phyloP scores from a whole-genome alignment of 1,140 invertebrate genomes.

The Drosophila repletoides region DNA sequence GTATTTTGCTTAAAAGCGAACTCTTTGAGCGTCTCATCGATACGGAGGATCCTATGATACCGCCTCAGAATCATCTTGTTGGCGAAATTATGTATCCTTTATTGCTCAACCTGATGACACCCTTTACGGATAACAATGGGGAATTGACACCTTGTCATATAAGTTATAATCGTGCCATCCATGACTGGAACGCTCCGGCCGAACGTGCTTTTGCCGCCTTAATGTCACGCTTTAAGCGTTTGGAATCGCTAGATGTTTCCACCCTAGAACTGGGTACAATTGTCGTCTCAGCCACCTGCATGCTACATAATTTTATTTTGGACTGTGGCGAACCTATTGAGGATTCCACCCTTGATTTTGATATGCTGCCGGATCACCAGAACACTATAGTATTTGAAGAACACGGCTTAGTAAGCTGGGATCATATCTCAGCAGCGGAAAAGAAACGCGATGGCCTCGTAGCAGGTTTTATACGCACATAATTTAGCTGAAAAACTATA shows the following conservation, averaged over 20 bases:
- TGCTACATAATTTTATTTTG: constrained; percentile 50
- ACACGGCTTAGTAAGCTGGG: constrained; percentile 22
- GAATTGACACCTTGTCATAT: constrained; percentile 30
- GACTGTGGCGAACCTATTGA: constrained; percentile 33
- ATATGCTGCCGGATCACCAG: constrained; percentile 16
- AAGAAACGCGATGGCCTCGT: constrained; percentile 32
- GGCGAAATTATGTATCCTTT: constrained; percentile 40
- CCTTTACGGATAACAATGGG: constrained; percentile 9
- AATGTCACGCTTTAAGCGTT: constrained; percentile 32
- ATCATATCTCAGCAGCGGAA: constrained; percentile 28
- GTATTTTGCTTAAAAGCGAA: constrained; percentile 31
- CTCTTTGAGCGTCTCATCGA: constrained; percentile 38
- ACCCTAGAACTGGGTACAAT: constrained; percentile 22
- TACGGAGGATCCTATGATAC: constrained; percentile 20
- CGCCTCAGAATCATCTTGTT: constrained; percentile 32
- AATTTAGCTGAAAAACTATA: too few relatives aligned
- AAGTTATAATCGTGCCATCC: constrained; percentile 29
- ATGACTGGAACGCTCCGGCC: constrained; percentile 27
- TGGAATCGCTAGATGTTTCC: constrained; percentile 22
- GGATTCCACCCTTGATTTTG: constrained; percentile 25
- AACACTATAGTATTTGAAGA: constrained; percentile 17
- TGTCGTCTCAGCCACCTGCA: constrained; percentile 34
- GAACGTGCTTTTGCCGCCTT: constrained; percentile 30
- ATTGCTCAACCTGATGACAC: constrained; percentile 44
- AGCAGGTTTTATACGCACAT: constrained; percentile 9